Conservation (phyloP, 2,113 vertebrate genomes). For the Heliornis fulica region DNA sequence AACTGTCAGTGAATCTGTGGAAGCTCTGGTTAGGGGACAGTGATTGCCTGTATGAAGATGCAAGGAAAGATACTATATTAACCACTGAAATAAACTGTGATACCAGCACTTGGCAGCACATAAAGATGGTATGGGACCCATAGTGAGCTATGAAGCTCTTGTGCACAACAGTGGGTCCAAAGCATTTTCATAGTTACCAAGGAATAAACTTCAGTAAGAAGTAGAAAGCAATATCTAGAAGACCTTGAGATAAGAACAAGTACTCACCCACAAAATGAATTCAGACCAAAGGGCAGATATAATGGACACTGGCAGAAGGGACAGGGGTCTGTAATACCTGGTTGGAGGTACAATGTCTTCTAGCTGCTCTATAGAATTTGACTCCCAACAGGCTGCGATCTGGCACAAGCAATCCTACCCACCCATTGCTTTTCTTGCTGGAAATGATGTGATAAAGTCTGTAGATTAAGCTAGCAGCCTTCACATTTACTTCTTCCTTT, state of each 20-base stretch:
- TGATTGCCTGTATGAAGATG: neutral
- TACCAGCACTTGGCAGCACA: neutral
- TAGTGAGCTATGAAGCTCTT: neutral
- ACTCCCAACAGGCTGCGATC: neutral
- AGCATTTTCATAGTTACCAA: neutral
- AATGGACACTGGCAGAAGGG: neutral
- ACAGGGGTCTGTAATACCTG: accelerated
- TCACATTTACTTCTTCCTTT: neutral
- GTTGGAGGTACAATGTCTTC: neutral
- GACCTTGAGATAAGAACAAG: neutral
- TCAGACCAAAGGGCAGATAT: neutral
- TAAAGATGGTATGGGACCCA: neutral
- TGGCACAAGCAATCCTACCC: neutral
- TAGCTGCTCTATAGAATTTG: neutral
- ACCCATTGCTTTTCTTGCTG: neutral
- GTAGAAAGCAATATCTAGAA: neutral
- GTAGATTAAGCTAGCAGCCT: neutral
- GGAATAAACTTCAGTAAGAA: neutral
- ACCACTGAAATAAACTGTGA: neutral
- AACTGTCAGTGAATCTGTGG: neutral
- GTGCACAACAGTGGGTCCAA: neutral
- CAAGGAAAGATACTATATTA: neutral
- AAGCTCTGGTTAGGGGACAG: neutral
- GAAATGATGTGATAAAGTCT: neutral
- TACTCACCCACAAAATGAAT: neutral